Conservation (phyloP, 2,113 vertebrate species). For the Piaya cayana region DNA sequence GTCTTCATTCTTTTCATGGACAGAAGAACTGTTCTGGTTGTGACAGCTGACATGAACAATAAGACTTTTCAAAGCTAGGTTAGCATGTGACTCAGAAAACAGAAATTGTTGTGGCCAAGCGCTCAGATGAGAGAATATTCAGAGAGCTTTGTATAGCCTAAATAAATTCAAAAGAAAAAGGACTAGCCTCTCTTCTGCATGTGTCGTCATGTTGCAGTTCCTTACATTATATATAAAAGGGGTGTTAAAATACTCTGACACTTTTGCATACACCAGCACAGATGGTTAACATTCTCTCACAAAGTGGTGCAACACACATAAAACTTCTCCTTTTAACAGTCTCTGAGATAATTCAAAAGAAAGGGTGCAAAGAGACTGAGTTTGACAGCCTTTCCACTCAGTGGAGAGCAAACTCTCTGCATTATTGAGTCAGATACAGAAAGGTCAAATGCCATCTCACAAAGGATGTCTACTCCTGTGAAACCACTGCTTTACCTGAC, state of each 20-base stretch:
- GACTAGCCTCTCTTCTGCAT: neutral
- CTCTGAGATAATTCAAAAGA: neutral
- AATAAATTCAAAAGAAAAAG: too few species aligned
- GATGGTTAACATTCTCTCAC: neutral
- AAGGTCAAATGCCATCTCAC: neutral
- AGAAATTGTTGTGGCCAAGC: neutral
- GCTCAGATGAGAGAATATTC: neutral
- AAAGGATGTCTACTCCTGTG: neutral
- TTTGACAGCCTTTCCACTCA: neutral
- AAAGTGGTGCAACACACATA: neutral
- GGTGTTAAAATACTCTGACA: neutral
- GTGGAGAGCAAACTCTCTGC: neutral
- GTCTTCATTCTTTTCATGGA: neutral
- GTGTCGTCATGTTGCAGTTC: neutral
- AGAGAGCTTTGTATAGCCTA: neutral
- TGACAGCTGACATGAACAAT: neutral
- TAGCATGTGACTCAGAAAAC: neutral
- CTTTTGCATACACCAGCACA: neutral
- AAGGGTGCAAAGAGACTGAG: neutral
- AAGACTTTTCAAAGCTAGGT: neutral
- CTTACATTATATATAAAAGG: neutral
- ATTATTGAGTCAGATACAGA: neutral
- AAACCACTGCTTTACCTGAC: neutral
- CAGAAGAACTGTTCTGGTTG: neutral
- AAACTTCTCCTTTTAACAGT: neutral